Percentiles rank a stretch among this genome's conserved stretches.
Evolutionary conservation across 2,797 vertebrate genomes (phyloP).

Genomic region (Pagetopsis macropterus): DNA sequence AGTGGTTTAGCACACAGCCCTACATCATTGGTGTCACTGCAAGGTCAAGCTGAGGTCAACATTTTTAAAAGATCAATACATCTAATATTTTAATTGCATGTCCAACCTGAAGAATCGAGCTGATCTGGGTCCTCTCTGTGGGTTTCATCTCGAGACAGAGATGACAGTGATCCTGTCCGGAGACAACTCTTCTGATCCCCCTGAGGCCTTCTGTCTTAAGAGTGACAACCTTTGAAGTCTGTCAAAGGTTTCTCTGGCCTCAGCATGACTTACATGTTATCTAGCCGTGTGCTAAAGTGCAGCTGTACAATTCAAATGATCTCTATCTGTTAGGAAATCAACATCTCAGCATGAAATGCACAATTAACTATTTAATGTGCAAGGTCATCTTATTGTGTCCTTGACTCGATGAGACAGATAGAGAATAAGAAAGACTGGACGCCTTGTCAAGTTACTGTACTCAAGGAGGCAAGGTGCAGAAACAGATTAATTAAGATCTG

Average conservation of each 20-base stretch:
- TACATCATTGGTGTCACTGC: slow-evolving; percentile 61
- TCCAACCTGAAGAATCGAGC: slow-evolving; percentile 17
- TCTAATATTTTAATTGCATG: slow-evolving; percentile 22
- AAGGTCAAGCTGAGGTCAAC: slow-evolving; percentile 64
- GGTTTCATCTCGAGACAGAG: slow-evolving; percentile 35
- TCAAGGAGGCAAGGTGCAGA: slow-evolving; percentile 36
- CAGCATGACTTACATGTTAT: slow-evolving; percentile 50
- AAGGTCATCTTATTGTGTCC: slow-evolving; percentile 37
- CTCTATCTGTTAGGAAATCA: slow-evolving; percentile 56
- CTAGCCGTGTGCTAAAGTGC: slow-evolving; percentile 71
- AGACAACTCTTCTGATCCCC: slow-evolving; percentile 31
- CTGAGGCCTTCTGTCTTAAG: slow-evolving; percentile 31
- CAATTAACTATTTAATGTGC: slow-evolving; percentile 40
- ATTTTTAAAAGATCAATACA: slow-evolving; percentile 49
- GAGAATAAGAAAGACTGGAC: slow-evolving; percentile 25
- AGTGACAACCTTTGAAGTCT: slow-evolving; percentile 49
- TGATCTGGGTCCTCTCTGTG: slow-evolving; percentile 23
- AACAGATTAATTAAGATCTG: slow-evolving; percentile 24
- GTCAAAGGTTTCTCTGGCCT: slow-evolving; percentile 43
- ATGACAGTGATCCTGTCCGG: slow-evolving; percentile 54
- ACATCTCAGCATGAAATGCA: slow-evolving; percentile 53
- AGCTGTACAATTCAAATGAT: slow-evolving; percentile 66
- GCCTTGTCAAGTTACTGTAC: slow-evolving; percentile 23
- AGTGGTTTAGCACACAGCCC: slow-evolving; percentile 77
- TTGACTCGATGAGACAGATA: slow-evolving; percentile 41